Evolutionary conservation across 2,797 vertebrate genomes (phyloP).

Genomic region (Neosilurus mollespiculum): DNA sequence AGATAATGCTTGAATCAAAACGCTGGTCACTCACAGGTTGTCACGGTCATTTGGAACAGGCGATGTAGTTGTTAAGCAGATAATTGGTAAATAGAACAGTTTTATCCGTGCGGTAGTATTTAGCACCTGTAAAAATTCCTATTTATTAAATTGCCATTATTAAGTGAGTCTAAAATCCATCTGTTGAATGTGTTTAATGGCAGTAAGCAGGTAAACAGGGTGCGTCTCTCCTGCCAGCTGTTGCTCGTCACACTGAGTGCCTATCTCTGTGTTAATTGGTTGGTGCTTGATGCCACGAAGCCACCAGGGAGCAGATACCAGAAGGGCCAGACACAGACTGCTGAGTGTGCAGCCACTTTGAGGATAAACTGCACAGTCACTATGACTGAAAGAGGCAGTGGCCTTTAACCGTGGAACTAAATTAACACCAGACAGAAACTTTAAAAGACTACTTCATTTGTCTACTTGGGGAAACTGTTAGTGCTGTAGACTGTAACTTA

Average conservation of each 20-base stretch:
- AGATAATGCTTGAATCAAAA: too few species aligned
- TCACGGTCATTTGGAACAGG: too few species aligned
- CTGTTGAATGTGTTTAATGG: conserved; percentile 56
- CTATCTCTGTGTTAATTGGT: conserved; percentile 69
- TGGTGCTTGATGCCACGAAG: conserved; percentile 56
- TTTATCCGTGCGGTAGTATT: neutral
- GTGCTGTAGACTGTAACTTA: neutral
- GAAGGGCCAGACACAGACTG: conserved; percentile 60
- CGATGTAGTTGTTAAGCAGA: too few species aligned
- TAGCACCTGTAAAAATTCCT: neutral
- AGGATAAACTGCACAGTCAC: conserved; percentile 47
- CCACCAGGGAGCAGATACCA: conserved; percentile 62
- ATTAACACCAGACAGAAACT: conserved; percentile 47
- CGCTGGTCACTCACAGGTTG: too few species aligned
- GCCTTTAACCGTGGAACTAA: conserved; percentile 45
- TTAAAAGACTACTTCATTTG: conserved; percentile 19
- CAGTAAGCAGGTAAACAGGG: conserved; percentile 52
- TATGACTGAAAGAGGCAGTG: conserved; percentile 44
- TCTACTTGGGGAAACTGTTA: conserved; percentile 9
- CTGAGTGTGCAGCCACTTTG: conserved; percentile 60
- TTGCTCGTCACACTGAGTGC: conserved; percentile 67
- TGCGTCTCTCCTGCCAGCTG: conserved; percentile 67
- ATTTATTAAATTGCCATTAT: conserved; percentile 20
- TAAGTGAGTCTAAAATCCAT: conserved; percentile 40
- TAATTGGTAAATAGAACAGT: neutral